These are phyloP conservation scores for Drosophila koepferae DNA, from an alignment of 2,888 invertebrate genomes.

Conservation along the genomic window DNA sequence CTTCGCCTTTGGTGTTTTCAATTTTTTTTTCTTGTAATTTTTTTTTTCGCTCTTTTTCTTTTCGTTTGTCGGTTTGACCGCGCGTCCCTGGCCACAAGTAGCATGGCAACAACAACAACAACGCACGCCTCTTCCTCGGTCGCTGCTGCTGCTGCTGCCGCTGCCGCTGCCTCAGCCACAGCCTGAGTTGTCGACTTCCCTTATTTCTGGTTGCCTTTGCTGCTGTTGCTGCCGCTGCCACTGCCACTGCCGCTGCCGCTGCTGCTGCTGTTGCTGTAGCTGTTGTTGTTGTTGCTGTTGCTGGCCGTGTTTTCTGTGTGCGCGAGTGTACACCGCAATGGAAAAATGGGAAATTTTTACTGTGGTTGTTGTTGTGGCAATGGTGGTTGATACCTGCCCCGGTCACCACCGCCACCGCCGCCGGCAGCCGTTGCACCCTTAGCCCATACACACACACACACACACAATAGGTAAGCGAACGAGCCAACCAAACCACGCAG, in stretches of 20 bases:
- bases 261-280: constrained; percentile 20
- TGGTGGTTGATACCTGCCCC: constrained; percentile 84
- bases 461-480: constrained; percentile 65
- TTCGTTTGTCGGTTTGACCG: constrained; percentile 62
- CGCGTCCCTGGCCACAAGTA: constrained; percentile 72
- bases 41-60: constrained; percentile 27
- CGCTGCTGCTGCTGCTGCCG: constrained; percentile 16
- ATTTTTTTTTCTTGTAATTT: constrained; percentile 10
- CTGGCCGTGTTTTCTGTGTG: constrained; percentile 56
- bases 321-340: constrained; percentile 81
- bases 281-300: constrained; percentile 29
- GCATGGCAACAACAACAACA: constrained; percentile 46
- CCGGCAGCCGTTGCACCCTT: constrained; percentile 73
- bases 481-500: constrained; percentile 78
- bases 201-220: constrained; percentile 51
- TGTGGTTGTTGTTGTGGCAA: constrained; percentile 85
- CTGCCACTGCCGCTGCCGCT: constrained; percentile 15
- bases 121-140: constrained; percentile 49
- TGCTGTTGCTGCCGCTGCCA: background rate
- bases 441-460: constrained; percentile 49
- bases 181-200: constrained; percentile 44
- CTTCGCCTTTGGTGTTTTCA: constrained; percentile 44
- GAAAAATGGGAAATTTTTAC: constrained; percentile 85
- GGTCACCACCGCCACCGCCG: constrained; percentile 49
- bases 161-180: background rate